Base-by-base conservation (phyloP, 2,113 vertebrate genomes). In the Nibea coibor region DNA sequence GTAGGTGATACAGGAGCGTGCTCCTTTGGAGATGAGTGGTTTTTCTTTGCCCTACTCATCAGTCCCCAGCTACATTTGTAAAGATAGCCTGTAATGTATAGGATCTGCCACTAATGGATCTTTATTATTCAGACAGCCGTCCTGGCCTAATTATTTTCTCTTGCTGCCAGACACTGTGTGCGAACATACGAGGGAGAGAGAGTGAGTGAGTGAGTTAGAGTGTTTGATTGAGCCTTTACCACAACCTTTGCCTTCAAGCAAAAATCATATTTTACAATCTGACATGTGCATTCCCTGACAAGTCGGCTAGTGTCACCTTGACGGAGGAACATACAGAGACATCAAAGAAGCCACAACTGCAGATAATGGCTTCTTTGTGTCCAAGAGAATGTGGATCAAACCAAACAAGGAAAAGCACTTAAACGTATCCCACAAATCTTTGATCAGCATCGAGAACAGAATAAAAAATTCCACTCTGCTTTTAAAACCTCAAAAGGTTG, bases 381-480 rank as follows among this genome's bases (percentile, higher is more conserved):
- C 78, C 75, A 53, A 28, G 43, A 59, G 42, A 61, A 81, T 72
- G 67, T 80, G 35, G 50, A 78, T 87, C 83, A 88, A 88, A 53
- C 67, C 58, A 72, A 83, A 91, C 87, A 91, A 54, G 66, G 64
- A 87, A 90, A 91, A 91, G 85, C 89, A 90, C 88, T 90, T 86
- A 81, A 72, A 83, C 14, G 10, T 69, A 56, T 77, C 73, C 68
- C 11, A 65, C 68, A 77, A 63, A 80, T 81, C 62, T 80, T 75
- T 87, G 76, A 90, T 89, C 45, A 84, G 48, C 65, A 17, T 73
- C 80, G 66, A 64, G 50, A 72, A 68, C 19, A 5, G 7, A 42
- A 58, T 76, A 56, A 35, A 80, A 47, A 58, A 63, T 8, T 47
- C 24, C 31, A 48, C 39, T 69, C n/a, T 14, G 28, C 72, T 82